phyloP scores from a whole-genome alignment of 2,797 vertebrate genomes.

The Oreochromis grahami region DNA sequence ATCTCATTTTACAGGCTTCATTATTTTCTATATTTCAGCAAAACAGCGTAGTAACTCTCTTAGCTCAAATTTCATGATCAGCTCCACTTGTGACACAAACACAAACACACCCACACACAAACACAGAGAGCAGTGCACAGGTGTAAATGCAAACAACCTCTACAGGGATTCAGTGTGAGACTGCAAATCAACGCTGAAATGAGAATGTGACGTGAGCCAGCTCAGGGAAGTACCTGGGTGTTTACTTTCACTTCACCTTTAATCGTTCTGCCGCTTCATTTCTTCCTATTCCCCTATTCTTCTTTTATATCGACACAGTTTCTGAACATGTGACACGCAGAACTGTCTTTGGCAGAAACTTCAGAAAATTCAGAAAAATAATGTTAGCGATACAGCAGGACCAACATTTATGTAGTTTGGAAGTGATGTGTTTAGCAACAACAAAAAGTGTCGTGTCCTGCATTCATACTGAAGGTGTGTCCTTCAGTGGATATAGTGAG shows the following conservation, averaged over 20 bases:
- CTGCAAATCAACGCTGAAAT: background rate
- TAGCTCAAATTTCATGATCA: background rate
- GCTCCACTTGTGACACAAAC: background rate
- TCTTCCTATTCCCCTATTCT: background rate
- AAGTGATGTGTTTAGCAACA: background rate
- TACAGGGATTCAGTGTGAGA: background rate
- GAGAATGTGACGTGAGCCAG: constrained; percentile 13
- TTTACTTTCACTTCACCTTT: constrained; percentile 64
- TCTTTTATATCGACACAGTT: background rate
- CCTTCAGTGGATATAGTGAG: background rate
- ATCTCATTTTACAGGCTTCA: background rate
- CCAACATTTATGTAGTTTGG: background rate
- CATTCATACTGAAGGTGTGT: background rate
- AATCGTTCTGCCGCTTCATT: background rate
- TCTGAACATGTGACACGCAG: background rate
- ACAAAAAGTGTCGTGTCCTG: background rate
- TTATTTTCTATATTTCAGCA: background rate
- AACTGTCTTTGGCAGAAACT: background rate
- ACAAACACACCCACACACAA: background rate
- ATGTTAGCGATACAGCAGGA: background rate
- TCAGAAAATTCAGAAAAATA: background rate
- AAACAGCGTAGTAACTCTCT: background rate
- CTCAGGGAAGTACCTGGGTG: constrained; percentile 33
- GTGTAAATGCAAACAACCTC: background rate
- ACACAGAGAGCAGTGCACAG: background rate